Conservation (phyloP, 2,113 vertebrate genomes). For the Montifringilla adamsi region DNA sequence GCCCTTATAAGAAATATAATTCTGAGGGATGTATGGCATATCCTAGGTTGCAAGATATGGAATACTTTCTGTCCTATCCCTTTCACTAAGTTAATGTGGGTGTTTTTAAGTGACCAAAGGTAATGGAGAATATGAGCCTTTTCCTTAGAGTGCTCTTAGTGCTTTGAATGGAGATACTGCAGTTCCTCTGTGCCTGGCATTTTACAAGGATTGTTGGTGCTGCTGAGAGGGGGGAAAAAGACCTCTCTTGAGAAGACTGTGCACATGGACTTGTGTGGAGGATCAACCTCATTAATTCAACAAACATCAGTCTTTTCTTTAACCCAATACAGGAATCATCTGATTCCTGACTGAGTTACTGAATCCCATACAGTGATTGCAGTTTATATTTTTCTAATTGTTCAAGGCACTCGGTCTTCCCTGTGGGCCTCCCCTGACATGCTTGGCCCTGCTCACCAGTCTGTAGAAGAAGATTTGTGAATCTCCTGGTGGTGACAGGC, state of each 20-base stretch:
- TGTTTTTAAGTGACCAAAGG: background rate
- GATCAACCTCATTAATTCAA: background rate
- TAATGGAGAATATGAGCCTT: background rate
- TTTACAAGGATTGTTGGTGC: background rate
- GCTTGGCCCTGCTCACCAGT: background rate
- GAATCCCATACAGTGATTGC: background rate
- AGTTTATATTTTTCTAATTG: background rate
- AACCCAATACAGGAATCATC: background rate
- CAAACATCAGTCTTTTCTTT: background rate
- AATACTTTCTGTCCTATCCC: background rate
- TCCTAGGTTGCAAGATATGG: background rate
- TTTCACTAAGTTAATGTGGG: background rate
- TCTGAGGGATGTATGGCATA: background rate
- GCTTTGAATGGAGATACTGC: background rate
- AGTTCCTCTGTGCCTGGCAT: fast-evolving
- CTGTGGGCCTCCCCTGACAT: background rate
- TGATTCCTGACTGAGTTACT: background rate
- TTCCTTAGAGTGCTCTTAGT: background rate
- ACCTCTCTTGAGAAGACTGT: background rate
- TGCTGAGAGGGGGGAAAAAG: background rate
- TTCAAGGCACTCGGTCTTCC: background rate
- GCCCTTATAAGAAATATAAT: background rate
- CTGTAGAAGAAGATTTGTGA: background rate
- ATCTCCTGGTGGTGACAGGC: background rate
- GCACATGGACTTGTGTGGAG: background rate